Conservation (phyloP, 2,797 vertebrate genomes). For the Sternotherus odoratus region DNA sequence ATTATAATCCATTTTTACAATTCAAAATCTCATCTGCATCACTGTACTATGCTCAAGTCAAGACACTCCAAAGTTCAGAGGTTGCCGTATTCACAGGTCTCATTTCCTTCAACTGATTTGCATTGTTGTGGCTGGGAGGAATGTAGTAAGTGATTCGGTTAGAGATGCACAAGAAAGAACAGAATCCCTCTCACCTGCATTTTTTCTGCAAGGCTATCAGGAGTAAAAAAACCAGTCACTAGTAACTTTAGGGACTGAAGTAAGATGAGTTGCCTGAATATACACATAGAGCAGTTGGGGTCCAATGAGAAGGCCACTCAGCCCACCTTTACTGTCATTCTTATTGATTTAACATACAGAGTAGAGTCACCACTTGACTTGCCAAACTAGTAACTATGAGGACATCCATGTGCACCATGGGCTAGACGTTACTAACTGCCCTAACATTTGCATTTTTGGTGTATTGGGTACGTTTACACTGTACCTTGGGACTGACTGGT, state of each 20-base stretch:
- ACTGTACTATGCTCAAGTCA: neutral
- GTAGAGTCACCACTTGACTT: neutral
- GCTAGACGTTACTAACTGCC: neutral
- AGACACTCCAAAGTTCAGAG: neutral
- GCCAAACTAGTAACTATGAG: neutral
- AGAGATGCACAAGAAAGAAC: neutral
- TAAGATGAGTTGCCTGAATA: neutral
- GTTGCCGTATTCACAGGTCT: no score
- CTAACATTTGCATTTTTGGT: neutral
- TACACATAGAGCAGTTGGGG: neutral
- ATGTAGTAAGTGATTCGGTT: neutral
- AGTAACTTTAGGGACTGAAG: neutral
- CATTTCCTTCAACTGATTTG: neutral
- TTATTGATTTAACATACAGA: neutral
- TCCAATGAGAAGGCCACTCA: neutral
- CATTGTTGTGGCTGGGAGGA: neutral
- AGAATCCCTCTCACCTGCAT: neutral
- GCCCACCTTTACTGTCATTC: neutral
- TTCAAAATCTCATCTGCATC: neutral
- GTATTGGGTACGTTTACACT: neutral
- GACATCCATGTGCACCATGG: neutral
- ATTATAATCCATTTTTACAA: neutral
- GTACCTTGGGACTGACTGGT: neutral
- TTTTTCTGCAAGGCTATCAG: neutral
- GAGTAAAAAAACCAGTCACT: neutral